phyloP scores from a whole-genome alignment of 2,888 invertebrate species.

The Polymixis flavicincta region DNA sequence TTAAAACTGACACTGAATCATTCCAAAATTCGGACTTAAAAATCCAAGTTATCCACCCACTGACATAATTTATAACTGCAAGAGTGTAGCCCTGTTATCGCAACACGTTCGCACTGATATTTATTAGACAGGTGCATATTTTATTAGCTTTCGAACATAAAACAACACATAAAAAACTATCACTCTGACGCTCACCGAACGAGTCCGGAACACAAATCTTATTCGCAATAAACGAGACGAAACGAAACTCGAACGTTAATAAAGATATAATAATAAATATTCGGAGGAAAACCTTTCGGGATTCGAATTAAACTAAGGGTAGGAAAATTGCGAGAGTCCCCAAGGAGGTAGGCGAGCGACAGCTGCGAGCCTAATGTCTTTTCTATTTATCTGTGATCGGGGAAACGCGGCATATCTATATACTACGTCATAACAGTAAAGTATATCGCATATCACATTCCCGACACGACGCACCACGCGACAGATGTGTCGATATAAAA shows the following conservation, averaged over 20 bases:
- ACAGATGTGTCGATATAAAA: constrained; percentile 72
- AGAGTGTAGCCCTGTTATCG: constrained; percentile 76
- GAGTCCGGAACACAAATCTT: constrained; percentile 81
- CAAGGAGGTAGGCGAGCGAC: constrained; percentile 84
- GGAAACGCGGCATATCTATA: constrained; percentile 77
- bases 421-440: constrained; percentile 75
- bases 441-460: constrained; percentile 64
- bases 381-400: constrained; percentile 88
- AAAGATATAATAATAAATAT: constrained; percentile 90
- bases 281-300: constrained; percentile 87
- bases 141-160: constrained; percentile 81
- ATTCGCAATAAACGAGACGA: constrained; percentile 83
- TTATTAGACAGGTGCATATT: constrained; percentile 82
- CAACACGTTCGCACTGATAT: constrained; percentile 76
- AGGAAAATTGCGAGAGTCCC: constrained; percentile 89
- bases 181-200: constrained; percentile 71
- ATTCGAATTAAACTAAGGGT: constrained; percentile 89
- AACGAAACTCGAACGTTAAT: constrained; percentile 85
- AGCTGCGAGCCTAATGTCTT: constrained; percentile 88
- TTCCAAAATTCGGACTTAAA: constrained; percentile 54
- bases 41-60: constrained; percentile 73
- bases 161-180: constrained; percentile 82
- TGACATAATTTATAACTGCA: constrained; percentile 74
- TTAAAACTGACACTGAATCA: constrained; percentile 33
- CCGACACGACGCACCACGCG: constrained; percentile 62